phyloP scores from a whole-genome alignment of 53 echinoderm and acorn worm genomes.

The Pentamera pediparva region DNA sequence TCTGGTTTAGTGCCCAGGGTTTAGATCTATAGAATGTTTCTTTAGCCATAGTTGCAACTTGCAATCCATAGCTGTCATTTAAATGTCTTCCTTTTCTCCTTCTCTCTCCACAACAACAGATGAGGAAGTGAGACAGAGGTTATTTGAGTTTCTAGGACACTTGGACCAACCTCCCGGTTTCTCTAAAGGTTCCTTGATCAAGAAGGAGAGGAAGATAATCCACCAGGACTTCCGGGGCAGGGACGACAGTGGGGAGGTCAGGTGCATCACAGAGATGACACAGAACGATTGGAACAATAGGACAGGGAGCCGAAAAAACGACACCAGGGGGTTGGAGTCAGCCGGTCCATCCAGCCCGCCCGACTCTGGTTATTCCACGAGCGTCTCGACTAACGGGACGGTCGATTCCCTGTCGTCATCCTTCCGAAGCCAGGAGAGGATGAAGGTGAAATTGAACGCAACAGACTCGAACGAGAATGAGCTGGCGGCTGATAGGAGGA shows the following conservation, averaged over 20 bases:
- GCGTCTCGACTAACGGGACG: conserved; percentile 19
- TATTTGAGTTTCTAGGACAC: conserved; percentile 75
- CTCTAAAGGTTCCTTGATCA: conserved; percentile 26
- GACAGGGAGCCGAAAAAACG: not conserved
- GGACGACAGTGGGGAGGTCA: conserved; percentile 32
- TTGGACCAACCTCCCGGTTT: conserved; percentile 72
- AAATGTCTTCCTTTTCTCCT: too few species aligned
- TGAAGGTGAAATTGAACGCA: not conserved
- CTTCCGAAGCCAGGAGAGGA: not conserved
- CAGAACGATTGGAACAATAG: conserved; percentile 17
- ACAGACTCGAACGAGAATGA: not conserved
- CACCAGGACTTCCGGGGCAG: conserved; percentile 19
- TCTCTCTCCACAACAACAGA: too few species aligned
- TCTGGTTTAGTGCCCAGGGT: too few species aligned
- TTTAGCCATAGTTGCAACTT: too few species aligned
- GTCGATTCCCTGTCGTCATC: conserved; percentile 7
- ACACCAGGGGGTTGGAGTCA: not conserved
- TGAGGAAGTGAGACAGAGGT: conserved; percentile 61
- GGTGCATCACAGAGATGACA: conserved; percentile 38
- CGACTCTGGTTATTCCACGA: conserved; percentile 41
- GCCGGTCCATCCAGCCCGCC: conserved; percentile 29
- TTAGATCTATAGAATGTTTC: too few species aligned
- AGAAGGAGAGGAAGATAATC: conserved; percentile 14
- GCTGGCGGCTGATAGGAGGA: not conserved
- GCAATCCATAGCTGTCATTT: too few species aligned